Evolutionary conservation across 1,140 invertebrate species (phyloP).

Genomic region (Sarcophaga peregrina): DNA sequence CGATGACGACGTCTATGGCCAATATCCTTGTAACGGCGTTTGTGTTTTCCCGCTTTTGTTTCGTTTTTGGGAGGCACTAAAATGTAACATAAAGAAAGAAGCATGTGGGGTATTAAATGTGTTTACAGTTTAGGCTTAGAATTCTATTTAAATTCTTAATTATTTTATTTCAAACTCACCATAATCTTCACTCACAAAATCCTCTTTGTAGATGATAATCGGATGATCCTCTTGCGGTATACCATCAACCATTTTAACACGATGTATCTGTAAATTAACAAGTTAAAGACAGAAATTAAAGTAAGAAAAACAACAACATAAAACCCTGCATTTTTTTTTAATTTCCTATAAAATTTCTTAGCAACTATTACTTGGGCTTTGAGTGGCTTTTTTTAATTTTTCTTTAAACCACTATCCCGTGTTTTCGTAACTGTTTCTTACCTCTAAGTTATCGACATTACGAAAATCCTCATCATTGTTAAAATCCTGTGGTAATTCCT

Average conservation of each 20-base stretch:
- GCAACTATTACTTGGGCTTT: too few relatives aligned
- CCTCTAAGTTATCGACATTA: slow-evolving; percentile 59
- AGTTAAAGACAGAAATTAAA: not conserved
- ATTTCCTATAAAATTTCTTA: not conserved
- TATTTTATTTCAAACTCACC: slow-evolving; percentile 50
- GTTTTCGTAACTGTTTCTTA: slow-evolving; percentile 31
- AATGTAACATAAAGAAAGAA: not conserved
- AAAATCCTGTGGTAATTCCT: slow-evolving; percentile 47
- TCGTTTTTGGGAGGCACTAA: slow-evolving; percentile 55
- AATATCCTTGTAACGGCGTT: slow-evolving; percentile 41
- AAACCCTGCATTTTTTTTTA: not conserved
- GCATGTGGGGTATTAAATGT: too few relatives aligned
- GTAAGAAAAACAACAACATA: not conserved
- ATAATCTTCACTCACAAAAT: slow-evolving; percentile 62
- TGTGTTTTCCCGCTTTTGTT: slow-evolving; percentile 37
- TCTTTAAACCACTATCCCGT: not conserved
- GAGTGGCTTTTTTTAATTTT: not conserved
- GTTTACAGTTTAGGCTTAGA: too few relatives aligned
- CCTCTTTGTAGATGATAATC: slow-evolving; percentile 62
- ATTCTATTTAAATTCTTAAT: too few relatives aligned
- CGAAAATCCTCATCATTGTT: slow-evolving; percentile 43
- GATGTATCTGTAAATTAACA: slow-evolving; percentile 52
- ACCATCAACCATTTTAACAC: slow-evolving; percentile 55
- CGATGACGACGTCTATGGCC: slow-evolving; percentile 6
- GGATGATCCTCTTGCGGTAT: slow-evolving; percentile 58